Base-by-base conservation (phyloP, 2,797 vertebrate species). In the Pitangus sulphuratus region DNA sequence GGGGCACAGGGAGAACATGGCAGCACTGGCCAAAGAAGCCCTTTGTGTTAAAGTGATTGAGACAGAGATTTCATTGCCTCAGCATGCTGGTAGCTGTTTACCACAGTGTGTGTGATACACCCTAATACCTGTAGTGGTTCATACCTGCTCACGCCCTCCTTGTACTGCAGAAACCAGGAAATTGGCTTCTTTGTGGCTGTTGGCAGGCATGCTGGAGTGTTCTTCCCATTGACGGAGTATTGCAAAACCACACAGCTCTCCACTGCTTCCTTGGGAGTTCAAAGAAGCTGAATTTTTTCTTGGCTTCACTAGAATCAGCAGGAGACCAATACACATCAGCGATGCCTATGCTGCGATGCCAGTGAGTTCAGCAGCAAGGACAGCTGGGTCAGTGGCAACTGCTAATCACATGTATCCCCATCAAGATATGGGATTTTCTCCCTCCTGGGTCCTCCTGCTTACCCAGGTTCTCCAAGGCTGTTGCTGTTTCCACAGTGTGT, bases 1-100 rank as follows among this genome's bases (percentile, higher is more conserved):
- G 26, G 37, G 14, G 3, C 66, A 39, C 42, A 18, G n/a, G 14
- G n/a, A 19, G 62, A 69, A 37, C n/a, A 9, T 14, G 0, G 0
- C 1, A 2, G 33, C 85, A n/a, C 6, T 28, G 6, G 31, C 19
- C 21, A 47, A 44, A 54, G 58, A 61, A 77, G 20, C 14, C 47
- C 70, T 30, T 7, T 40, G 47, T 28, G 35, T 53, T 37, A 37
- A 54, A 72, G 25, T 8, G 12, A 35, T 37, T 54, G 68, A 89
- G 35, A 15, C 25, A 39, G 50, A 69, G 47, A 39, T 56, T 31
- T 64, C 39, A 2, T 11, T 12, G 42, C 45, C 42, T 60, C 39
- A 66, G 72, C 56, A 30, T 0, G 0, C 31, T 1, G 6, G 1
- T 12, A 51, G 39, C 39, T 89, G 21, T 25, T 70, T 15, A 30